phyloP scores from a whole-genome alignment of 2,888 invertebrate species.

The Andrena trimmerana region DNA sequence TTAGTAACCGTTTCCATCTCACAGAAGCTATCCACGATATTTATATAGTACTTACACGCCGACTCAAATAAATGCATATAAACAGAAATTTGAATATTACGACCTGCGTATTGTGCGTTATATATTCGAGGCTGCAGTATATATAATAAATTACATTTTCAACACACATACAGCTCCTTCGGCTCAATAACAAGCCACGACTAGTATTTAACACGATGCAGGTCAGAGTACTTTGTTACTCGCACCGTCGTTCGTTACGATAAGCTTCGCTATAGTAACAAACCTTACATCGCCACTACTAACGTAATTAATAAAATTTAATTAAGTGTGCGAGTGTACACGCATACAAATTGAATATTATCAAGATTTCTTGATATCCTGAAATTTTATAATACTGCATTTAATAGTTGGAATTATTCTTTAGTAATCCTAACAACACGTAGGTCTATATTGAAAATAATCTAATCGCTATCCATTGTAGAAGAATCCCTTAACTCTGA shows the following conservation, averaged over 20 bases:
- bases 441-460: constrained; percentile 19
- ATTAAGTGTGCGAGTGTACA: constrained; percentile 33
- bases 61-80: constrained; percentile 28
- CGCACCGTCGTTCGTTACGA: constrained; percentile 46
- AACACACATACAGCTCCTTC: constrained; percentile 32
- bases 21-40: constrained; percentile 29
- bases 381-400: constrained; percentile 71
- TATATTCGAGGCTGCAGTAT: constrained; percentile 33
- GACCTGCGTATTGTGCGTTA: constrained; percentile 68
- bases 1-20: constrained; percentile 15
- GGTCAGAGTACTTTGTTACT: constrained; percentile 57
- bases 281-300: constrained; percentile 37
- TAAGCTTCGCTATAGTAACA: constrained; percentile 47
- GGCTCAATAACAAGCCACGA: constrained; percentile 49
- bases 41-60: constrained; percentile 23
- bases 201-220: constrained; percentile 58
- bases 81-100: constrained; percentile 38
- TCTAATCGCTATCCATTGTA: constrained; percentile 81
- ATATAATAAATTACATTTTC: constrained; percentile 40
- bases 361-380: constrained; percentile 64
- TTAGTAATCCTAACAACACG: constrained; percentile 68
- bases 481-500: constrained; percentile 81
- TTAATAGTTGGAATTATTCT: constrained; percentile 67
- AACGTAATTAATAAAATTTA: constrained; percentile 43
- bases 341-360: constrained; percentile 73